phyloP scores from a whole-genome alignment of 92 coral and sea anemone genomes.

The Chrysogorgia sp. region DNA sequence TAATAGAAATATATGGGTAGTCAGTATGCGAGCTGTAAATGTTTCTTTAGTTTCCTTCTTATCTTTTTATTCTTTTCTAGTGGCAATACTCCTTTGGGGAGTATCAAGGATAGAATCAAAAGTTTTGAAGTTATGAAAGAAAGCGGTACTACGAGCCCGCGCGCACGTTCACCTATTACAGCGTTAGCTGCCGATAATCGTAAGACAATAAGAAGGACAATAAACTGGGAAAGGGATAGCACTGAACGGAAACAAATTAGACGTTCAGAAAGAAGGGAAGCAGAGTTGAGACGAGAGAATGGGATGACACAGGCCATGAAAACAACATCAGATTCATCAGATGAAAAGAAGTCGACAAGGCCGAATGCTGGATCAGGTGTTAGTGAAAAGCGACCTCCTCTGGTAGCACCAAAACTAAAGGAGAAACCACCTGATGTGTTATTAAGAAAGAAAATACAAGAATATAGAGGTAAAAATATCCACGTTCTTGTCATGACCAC shows the following conservation, averaged over 20 bases:
- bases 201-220: not conserved
- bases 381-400: not conserved
- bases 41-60: not conserved
- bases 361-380: not conserved
- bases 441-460: not conserved
- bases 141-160: slow-evolving; percentile 27
- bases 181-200: not conserved
- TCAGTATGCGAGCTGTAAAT: too few species aligned
- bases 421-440: not conserved
- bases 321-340: not conserved
- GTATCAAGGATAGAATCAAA: slow-evolving; percentile 37
- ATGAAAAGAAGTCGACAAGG: not conserved
- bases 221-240: slow-evolving; percentile 23
- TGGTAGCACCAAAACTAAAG: not conserved
- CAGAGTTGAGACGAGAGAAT: slow-evolving; percentile 22
- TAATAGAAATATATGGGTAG: not conserved
- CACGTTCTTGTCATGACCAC: not conserved
- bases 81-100: slow-evolving; percentile 11
- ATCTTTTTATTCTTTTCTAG: not conserved
- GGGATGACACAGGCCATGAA: slow-evolving; percentile 17
- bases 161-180: slow-evolving; percentile 26
- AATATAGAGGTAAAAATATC: not conserved
- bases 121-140: slow-evolving; percentile 31
- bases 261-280: slow-evolving; percentile 39
- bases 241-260: slow-evolving; percentile 34